phyloP scores from a whole-genome alignment of 2,888 invertebrate species.

The Allygus modestus region DNA sequence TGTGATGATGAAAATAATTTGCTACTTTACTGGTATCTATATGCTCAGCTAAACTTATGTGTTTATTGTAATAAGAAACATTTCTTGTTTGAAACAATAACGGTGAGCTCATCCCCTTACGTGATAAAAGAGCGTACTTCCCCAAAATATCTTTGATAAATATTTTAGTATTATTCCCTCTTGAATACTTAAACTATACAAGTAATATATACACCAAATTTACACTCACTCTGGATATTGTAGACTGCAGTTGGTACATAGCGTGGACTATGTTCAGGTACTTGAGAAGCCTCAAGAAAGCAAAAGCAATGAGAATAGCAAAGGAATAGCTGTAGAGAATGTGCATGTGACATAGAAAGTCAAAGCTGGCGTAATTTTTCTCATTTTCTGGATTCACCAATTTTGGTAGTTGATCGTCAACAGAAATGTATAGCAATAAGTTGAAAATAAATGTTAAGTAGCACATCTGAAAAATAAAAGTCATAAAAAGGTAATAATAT shows the following conservation, averaged over 20 bases:
- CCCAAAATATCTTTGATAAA: too few species aligned
- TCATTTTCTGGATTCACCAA: slow-evolving; percentile 22
- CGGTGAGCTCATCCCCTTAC: too few species aligned
- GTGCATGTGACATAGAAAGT: background rate
- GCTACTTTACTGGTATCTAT: too few species aligned
- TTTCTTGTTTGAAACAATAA: too few species aligned
- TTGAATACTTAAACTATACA: too few species aligned
- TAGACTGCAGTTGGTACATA: slow-evolving; percentile 58
- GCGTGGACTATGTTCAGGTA: slow-evolving; percentile 44
- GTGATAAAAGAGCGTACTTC: too few species aligned
- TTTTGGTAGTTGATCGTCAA: background rate
- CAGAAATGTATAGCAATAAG: slow-evolving; percentile 13
- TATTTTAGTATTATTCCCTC: too few species aligned
- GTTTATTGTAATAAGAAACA: too few species aligned
- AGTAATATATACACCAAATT: too few species aligned
- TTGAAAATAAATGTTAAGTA: slow-evolving; percentile 43
- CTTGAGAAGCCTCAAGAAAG: slow-evolving; percentile 50
- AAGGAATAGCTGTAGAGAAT: slow-evolving; percentile 47
- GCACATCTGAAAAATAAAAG: background rate
- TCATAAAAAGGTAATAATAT: background rate
- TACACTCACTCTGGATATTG: slow-evolving; percentile 34
- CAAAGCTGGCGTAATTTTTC: slow-evolving; percentile 46
- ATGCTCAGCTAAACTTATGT: too few species aligned
- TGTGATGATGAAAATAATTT: too few species aligned
- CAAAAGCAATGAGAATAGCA: slow-evolving; percentile 48